These are phyloP conservation scores for Netelia virgata DNA, from an alignment of 2,888 invertebrate genomes.

Conservation along the genomic window DNA sequence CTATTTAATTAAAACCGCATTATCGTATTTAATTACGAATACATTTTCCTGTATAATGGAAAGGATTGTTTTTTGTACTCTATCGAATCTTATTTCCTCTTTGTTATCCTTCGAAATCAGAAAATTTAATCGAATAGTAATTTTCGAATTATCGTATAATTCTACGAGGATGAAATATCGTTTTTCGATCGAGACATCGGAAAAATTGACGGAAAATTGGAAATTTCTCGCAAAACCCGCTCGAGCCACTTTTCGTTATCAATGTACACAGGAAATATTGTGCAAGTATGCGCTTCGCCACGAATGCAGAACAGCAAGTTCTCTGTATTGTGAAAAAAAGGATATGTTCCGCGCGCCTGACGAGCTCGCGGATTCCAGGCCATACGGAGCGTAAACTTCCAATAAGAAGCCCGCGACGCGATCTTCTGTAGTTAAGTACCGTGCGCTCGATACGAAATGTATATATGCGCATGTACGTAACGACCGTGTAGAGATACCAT, in stretches of 20 bases:
- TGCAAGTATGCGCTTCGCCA: conserved; percentile 41
- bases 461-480: conserved; percentile 42
- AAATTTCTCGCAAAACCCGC: conserved; percentile 14
- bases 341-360: conserved; percentile 47
- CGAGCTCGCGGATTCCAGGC: conserved; percentile 59
- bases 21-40: neutral
- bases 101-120: neutral
- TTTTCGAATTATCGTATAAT: neutral
- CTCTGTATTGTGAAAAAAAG: conserved; percentile 10
- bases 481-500: conserved; percentile 35
- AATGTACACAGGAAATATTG: conserved; percentile 44
- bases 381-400: conserved; percentile 66
- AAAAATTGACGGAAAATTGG: neutral
- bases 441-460: conserved; percentile 31
- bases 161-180: neutral
- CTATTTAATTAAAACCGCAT: conserved; percentile 27
- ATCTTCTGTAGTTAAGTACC: conserved; percentile 53
- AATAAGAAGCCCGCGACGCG: conserved; percentile 57
- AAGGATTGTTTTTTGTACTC: neutral
- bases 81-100: neutral
- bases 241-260: conserved; percentile 44
- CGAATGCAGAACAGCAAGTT: conserved; percentile 35
- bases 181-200: neutral
- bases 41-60: neutral
- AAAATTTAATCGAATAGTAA: neutral